Percentiles rank a stretch among this genome's conserved stretches.
These are phyloP conservation scores for Eucriotettix oculatus DNA, from an alignment of 2,888 invertebrate genomes.

Conservation along the genomic window DNA sequence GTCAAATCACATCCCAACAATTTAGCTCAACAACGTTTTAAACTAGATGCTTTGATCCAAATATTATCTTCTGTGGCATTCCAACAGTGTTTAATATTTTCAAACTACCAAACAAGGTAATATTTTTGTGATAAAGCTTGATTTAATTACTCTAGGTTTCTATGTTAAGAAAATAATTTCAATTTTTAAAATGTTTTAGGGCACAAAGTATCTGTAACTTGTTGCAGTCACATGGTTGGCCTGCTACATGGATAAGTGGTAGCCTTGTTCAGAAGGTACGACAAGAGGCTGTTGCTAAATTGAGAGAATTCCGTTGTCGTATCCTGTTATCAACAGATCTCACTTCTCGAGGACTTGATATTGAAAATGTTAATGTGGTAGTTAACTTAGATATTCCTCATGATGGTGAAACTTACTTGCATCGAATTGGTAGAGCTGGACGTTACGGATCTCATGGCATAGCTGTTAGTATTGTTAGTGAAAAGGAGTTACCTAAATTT, in stretches of 20 bases:
- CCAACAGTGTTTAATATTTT: slow-evolving; percentile 83
- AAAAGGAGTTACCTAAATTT: slow-evolving; percentile 41
- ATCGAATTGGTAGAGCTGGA: slow-evolving; percentile 90
- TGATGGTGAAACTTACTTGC: slow-evolving; percentile 71
- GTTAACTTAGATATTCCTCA: slow-evolving; percentile 79
- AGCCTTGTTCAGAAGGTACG: slow-evolving; percentile 64
- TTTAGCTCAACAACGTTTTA: slow-evolving; percentile 39
- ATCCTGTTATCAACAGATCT: slow-evolving; percentile 83
- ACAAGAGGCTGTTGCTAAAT: slow-evolving; percentile 52
- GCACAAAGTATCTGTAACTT: slow-evolving; percentile 61
- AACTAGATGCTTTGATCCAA: slow-evolving; percentile 43
- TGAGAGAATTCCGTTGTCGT: slow-evolving; percentile 66
- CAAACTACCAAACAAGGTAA: slow-evolving; percentile 63
- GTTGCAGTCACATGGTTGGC: slow-evolving; percentile 57
- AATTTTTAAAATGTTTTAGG: slow-evolving; percentile 26
- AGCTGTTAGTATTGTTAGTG: slow-evolving; percentile 55
- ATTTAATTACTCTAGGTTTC: background rate
- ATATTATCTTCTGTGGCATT: slow-evolving; percentile 59
- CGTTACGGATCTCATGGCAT: slow-evolving; percentile 77
- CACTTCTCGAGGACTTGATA: slow-evolving; percentile 88
- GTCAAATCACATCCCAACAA: slow-evolving; percentile 44
- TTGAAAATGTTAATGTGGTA: slow-evolving; percentile 80
- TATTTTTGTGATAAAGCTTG: background rate
- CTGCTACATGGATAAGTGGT: slow-evolving; percentile 59
- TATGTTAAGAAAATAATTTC: background rate